A percentile compares a stretch with the other conserved stretches of the same genome.
These are phyloP conservation scores for Rhadina sibilatrix DNA, from an alignment of 2,113 vertebrate species.

Conservation along the genomic window DNA sequence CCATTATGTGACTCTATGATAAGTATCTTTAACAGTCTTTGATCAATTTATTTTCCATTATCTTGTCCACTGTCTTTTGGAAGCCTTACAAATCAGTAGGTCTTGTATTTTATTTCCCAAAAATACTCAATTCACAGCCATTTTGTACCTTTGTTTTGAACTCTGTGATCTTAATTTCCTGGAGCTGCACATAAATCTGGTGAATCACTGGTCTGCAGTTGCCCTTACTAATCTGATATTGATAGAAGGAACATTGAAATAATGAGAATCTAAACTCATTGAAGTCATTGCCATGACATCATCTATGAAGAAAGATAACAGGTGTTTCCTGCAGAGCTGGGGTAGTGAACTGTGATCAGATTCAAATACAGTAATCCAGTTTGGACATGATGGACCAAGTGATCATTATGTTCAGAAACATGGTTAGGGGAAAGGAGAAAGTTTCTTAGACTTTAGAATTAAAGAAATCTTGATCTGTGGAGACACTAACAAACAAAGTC, in stretches of 20 bases:
- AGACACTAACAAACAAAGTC: neutral
- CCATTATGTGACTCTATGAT: neutral
- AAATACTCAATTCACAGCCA: neutral
- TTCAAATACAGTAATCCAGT: neutral
- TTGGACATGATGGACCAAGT: neutral
- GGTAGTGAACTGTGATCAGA: neutral
- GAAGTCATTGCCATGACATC: neutral
- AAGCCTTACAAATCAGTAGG: neutral
- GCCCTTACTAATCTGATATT: neutral
- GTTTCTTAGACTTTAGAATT: neutral
- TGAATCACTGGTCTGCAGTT: neutral
- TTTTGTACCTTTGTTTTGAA: neutral
- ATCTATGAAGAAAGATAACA: neutral
- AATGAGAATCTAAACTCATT: neutral
- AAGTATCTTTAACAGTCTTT: neutral
- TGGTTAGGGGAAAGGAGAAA: neutral
- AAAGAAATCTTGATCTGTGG: neutral
- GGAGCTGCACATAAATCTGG: neutral
- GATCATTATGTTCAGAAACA: neutral
- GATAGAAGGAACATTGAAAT: neutral
- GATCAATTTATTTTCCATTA: neutral
- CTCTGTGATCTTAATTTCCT: neutral
- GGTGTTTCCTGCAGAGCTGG: neutral
- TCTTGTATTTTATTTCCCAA: neutral
- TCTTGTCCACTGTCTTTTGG: neutral